These are phyloP conservation scores for Brachymystax lenok DNA, from an alignment of 2,797 vertebrate genomes.

Conservation along the genomic window DNA sequence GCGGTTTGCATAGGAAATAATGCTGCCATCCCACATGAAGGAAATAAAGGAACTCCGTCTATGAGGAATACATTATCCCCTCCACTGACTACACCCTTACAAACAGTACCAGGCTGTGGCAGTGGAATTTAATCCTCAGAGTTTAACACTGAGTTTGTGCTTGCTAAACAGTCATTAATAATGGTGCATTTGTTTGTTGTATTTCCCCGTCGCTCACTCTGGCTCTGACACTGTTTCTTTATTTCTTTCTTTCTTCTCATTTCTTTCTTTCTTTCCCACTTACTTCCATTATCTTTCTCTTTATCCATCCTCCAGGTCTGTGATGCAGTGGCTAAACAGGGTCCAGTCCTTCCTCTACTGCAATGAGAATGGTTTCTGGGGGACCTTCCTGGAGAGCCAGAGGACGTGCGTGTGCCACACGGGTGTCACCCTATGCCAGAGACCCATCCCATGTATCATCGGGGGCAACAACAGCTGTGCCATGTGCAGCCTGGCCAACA, in stretches of 20 bases:
- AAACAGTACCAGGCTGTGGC: slow-evolving; percentile 25
- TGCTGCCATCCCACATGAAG: slow-evolving; percentile 31
- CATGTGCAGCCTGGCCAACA: slow-evolving; percentile 99
- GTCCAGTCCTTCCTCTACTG: slow-evolving; percentile 99
- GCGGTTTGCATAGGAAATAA: slow-evolving; percentile 68
- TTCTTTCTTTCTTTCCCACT: too few species aligned
- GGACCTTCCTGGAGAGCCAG: slow-evolving; percentile 96
- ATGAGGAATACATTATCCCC: slow-evolving; percentile 46
- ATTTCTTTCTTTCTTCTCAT: too few species aligned
- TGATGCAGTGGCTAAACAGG: slow-evolving; percentile 97
- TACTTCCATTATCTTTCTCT: slow-evolving; percentile 3
- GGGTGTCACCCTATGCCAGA: slow-evolving; percentile 92
- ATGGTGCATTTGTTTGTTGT: slow-evolving; percentile 17
- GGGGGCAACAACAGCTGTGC: slow-evolving; percentile 99
- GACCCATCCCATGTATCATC: slow-evolving; percentile 95
- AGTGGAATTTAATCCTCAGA: slow-evolving; percentile 13
- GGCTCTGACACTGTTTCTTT: background rate
- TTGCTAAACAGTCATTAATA: slow-evolving; percentile 24
- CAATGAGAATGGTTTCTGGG: slow-evolving; percentile 99
- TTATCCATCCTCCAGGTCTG: slow-evolving; percentile 77
- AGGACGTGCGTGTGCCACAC: slow-evolving; percentile 95
- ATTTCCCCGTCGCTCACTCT: background rate
- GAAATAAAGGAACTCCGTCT: slow-evolving; percentile 25
- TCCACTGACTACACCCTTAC: slow-evolving; percentile 38
- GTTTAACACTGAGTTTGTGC: slow-evolving; percentile 5